Evolutionary conservation across 2,113 vertebrate genomes (phyloP).

Genomic region (Rhodinocichla rosea): DNA sequence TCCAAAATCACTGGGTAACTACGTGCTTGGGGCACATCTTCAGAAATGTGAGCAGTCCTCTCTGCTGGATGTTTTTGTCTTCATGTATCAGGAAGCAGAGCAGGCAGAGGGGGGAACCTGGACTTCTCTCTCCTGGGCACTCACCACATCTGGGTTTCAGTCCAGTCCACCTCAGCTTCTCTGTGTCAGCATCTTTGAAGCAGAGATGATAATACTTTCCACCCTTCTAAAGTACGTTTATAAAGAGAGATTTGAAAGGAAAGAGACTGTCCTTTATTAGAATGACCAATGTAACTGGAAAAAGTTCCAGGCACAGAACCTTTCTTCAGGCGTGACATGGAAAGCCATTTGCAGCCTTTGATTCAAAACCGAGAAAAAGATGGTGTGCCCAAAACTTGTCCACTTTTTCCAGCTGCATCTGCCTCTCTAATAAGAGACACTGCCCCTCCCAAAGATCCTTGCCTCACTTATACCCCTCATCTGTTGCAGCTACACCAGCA

Average conservation of each 20-base stretch:
- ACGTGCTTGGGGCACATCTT: background rate
- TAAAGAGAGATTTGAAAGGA: background rate
- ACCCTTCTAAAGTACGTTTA: background rate
- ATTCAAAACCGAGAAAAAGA: background rate
- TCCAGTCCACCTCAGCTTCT: background rate
- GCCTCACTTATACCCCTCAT: fast-evolving
- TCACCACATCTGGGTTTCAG: background rate
- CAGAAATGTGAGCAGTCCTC: background rate
- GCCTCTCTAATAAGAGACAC: background rate
- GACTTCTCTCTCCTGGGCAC: background rate
- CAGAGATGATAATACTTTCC: background rate
- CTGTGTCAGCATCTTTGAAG: background rate
- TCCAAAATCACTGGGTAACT: slow-evolving; percentile 10
- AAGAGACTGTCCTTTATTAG: background rate
- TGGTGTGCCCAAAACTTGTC: background rate
- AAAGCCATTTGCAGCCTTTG: background rate
- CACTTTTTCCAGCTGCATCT: slow-evolving; percentile 15
- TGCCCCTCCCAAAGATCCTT: background rate
- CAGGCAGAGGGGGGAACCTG: background rate
- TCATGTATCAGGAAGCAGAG: background rate
- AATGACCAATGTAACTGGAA: background rate
- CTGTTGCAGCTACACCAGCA: background rate
- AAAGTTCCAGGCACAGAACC: background rate
- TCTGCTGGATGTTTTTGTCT: background rate
- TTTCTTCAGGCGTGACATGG: background rate